Base-by-base conservation (phyloP, 2,113 vertebrate species). In the Anarrhichthys ocellatus region DNA sequence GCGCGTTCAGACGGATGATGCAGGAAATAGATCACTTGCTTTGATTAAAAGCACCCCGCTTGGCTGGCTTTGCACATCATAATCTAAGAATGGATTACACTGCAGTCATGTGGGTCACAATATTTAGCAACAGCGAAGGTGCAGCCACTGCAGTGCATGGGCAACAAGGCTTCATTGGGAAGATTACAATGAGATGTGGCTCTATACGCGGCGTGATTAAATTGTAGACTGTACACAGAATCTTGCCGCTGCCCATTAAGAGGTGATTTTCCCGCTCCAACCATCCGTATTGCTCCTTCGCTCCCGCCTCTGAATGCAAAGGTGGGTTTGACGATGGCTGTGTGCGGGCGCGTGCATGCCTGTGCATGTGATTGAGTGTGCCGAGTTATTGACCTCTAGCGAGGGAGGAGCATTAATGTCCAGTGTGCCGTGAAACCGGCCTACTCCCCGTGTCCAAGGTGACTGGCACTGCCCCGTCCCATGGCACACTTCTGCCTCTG, bases 1-100 rank as follows among this genome's bases (percentile, higher is more conserved):
- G 86, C 66, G 48, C 79, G 82, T 91, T 52, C 81, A 89, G 89
- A 91, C 82, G 86, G 89, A 88, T 91, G 88, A 78, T 74, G 80
- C 67, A 81, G 70, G 88, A 89, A 93, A 92, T 88, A 89, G 88
- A 92, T 93, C 88, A 92, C 91, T 93, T 89, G 91, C 87, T 94
- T 93, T 94, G 91, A 94, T 93, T 90, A 93, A 93, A 59, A 93
- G 90, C 82, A 67, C 6, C 58, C 73, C 29, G 87, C 91, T 92
- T 92, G 92, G 87, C 90, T 80, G 85, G 78, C 86, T 91, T 89
- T 83, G 81, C 88, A 92, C 90, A 91, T 93, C 90, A 92, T 91
- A 91, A 90, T 92, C 88, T 93, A 87, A 90, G 90, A 93, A 92
- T 91, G 91, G 91, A 92, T 94, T 92, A 85, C 88, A 79, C 84